Conservation (phyloP, 2,888 invertebrate species). For the Conus canariensis region DNA sequence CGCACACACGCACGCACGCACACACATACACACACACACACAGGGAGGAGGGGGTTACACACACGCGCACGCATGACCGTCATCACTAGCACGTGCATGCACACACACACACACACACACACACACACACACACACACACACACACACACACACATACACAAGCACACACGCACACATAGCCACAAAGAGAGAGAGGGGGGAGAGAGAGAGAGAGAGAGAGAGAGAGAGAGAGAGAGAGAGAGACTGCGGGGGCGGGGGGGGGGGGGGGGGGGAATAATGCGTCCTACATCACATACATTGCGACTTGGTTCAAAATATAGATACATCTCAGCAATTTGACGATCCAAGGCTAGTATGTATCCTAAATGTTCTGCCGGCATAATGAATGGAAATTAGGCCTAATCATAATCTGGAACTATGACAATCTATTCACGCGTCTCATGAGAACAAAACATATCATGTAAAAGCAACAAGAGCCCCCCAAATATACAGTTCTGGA, state of each 20-base stretch:
- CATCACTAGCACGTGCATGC: background rate
- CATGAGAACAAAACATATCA: too few species aligned
- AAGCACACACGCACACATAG: background rate
- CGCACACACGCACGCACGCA: background rate
- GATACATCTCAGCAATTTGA: too few species aligned
- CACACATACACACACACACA: constrained; percentile 1
- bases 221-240: constrained; percentile 9
- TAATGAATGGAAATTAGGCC: background rate
- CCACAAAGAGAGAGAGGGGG: too few species aligned
- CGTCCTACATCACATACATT: too few species aligned
- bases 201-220: background rate
- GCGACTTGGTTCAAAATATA: too few species aligned
- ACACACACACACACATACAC: background rate
- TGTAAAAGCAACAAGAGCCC: too few species aligned
- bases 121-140: constrained; percentile 13
- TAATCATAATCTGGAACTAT: too few species aligned
- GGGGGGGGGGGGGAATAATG: background rate
- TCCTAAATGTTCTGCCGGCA: too few species aligned
- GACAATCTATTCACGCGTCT: too few species aligned
- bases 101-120: background rate
- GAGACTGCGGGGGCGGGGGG: background rate
- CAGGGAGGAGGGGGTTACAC: background rate
- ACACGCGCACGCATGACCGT: background rate
- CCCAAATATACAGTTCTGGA: too few species aligned
- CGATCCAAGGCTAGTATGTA: too few species aligned